Conservation (phyloP, 2,888 invertebrate species). For the Drosophila neonasuta region DNA sequence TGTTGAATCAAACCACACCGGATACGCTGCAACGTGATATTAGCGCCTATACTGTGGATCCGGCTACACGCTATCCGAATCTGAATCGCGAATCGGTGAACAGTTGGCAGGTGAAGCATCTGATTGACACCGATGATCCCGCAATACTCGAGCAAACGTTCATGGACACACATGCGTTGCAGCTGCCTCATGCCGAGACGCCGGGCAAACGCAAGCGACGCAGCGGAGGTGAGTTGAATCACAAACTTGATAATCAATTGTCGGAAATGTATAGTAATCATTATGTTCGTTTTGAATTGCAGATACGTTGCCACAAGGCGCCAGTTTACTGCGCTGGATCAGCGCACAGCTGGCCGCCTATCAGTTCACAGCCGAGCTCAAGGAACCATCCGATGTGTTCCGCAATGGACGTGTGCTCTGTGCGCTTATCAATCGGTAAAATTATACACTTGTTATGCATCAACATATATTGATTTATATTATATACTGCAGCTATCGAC, state of each 20-base stretch:
- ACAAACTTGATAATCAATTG: not conserved
- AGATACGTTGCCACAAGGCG: slow-evolving; percentile 80
- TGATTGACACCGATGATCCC: slow-evolving; percentile 89
- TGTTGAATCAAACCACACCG: slow-evolving; percentile 96
- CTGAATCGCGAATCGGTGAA: slow-evolving; percentile 89
- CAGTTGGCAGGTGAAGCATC: slow-evolving; percentile 88
- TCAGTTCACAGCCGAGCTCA: slow-evolving; percentile 79
- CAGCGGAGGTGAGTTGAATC: slow-evolving; percentile 75
- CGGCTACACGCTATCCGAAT: slow-evolving; percentile 93
- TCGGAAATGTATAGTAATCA: not conserved
- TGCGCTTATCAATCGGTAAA: slow-evolving; percentile 81
- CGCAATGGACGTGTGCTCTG: slow-evolving; percentile 81
- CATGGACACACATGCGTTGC: slow-evolving; percentile 83
- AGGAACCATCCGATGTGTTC: slow-evolving; percentile 81
- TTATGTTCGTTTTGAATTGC: not conserved
- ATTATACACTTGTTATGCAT: not conserved
- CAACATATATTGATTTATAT: not conserved
- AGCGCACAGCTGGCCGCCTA: slow-evolving; percentile 79
- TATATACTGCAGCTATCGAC: slow-evolving; percentile 87
- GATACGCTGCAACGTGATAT: slow-evolving; percentile 96
- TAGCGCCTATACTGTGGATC: slow-evolving; percentile 92
- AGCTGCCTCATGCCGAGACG: slow-evolving; percentile 87
- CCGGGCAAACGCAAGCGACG: slow-evolving; percentile 81
- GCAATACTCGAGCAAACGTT: slow-evolving; percentile 83
- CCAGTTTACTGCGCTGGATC: slow-evolving; percentile 81